Conservation (phyloP, 2,797 vertebrate genomes). For the Merluccius polli region DNA sequence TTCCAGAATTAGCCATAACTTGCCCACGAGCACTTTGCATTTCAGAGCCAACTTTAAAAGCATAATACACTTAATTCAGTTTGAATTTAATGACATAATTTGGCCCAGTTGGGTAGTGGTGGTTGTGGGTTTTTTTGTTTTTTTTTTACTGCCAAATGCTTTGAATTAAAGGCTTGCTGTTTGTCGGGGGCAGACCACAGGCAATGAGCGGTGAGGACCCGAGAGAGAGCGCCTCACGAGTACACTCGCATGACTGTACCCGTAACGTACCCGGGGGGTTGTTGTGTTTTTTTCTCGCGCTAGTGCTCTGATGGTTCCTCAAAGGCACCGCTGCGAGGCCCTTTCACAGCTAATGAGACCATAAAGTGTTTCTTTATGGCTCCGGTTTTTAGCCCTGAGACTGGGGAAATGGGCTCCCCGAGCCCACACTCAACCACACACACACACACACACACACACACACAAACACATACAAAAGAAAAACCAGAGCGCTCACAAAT, state of each 20-base stretch:
- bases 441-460: slow-evolving; percentile 2
- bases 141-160: slow-evolving; percentile 63
- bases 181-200: slow-evolving; percentile 57
- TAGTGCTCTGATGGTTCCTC: slow-evolving; percentile 68
- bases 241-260: slow-evolving; percentile 15
- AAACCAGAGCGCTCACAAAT: not conserved
- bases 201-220: slow-evolving; percentile 41
- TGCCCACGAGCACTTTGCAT: slow-evolving; percentile 53
- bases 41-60: slow-evolving; percentile 63
- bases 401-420: slow-evolving; percentile 62
- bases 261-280: slow-evolving; percentile 14
- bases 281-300: not conserved
- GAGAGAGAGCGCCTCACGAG: slow-evolving; percentile 11
- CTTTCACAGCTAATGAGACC: slow-evolving; percentile 71
- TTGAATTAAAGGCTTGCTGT: slow-evolving; percentile 51
- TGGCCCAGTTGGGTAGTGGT: slow-evolving; percentile 55
- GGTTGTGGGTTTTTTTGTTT: not conserved
- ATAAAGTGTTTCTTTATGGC: slow-evolving; percentile 70
- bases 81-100: slow-evolving; percentile 70
- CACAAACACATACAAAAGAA: not conserved
- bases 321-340: slow-evolving; percentile 59
- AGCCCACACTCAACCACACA: slow-evolving; percentile 46
- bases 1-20: slow-evolving; percentile 70
- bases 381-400: slow-evolving; percentile 66
- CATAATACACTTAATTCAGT: slow-evolving; percentile 69